Conservation (phyloP, 2,888 invertebrate species). For the Chironomus tentans region DNA sequence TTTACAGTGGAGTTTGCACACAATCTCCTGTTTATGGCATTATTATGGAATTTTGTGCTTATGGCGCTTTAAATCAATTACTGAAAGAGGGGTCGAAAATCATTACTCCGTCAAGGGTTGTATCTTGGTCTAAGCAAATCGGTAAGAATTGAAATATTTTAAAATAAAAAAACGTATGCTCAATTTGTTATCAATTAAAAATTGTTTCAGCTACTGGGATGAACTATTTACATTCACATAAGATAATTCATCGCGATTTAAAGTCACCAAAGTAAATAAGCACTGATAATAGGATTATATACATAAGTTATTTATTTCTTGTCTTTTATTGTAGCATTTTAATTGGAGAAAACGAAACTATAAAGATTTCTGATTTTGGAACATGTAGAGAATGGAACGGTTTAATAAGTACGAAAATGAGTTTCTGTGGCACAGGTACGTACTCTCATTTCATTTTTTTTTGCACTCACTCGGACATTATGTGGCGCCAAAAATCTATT, state of each 20-base stretch:
- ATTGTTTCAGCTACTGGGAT: conserved; percentile 66
- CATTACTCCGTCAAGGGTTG: conserved; percentile 75
- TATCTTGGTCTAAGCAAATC: conserved; percentile 92
- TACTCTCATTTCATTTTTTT: conserved; percentile 60
- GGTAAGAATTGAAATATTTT: too few relatives aligned
- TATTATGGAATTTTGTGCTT: conserved; percentile 97
- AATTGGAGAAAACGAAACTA: conserved; percentile 66
- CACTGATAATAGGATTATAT: background rate
- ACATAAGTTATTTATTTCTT: background rate
- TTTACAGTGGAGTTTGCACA: conserved; percentile 79
- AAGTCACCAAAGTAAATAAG: conserved; percentile 95
- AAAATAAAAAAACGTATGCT: too few relatives aligned
- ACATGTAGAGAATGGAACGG: conserved; percentile 92
- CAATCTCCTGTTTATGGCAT: conserved; percentile 88
- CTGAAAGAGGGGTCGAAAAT: conserved; percentile 66
- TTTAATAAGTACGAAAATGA: conserved; percentile 84
- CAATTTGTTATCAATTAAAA: too few relatives aligned
- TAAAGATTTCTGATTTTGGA: conserved; percentile 98
- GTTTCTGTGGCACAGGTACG: conserved; percentile 83
- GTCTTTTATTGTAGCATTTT: conserved; percentile 57
- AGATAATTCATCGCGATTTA: conserved; percentile 96
- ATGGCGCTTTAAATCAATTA: conserved; percentile 88
- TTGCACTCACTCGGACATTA: too few relatives aligned
- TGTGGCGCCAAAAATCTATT: too few relatives aligned
- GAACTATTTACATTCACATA: conserved; percentile 90